Conservation (phyloP, 2,113 vertebrate genomes). For the Clarias macrocephalus region DNA sequence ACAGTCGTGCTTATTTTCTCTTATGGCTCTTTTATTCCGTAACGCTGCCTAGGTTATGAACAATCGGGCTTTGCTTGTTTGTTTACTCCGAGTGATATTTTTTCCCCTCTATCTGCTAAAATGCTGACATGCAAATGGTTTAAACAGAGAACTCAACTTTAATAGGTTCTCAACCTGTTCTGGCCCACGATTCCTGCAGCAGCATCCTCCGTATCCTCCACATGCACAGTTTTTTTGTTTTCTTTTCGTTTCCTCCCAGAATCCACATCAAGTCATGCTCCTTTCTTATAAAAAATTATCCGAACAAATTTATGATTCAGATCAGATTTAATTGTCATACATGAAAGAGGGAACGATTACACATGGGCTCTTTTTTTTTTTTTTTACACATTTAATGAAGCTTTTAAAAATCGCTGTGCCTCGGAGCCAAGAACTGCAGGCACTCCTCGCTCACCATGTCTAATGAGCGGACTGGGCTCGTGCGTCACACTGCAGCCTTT, state of each 20-base stretch:
- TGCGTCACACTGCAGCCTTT: background rate
- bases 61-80: slow-evolving; percentile 10
- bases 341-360: background rate
- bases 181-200: background rate
- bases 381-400: background rate
- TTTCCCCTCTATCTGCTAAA: slow-evolving; percentile 1
- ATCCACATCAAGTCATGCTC: background rate
- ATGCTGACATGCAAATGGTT: slow-evolving; percentile 11
- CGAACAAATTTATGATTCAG: background rate
- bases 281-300: background rate
- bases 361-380: background rate
- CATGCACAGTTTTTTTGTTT: background rate
- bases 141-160: background rate
- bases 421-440: slow-evolving; percentile 6
- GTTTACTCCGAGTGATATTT: slow-evolving; percentile 18
- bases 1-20: slow-evolving; percentile 31
- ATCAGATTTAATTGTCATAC: background rate
- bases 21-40: slow-evolving; percentile 37
- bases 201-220: background rate
- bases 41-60: slow-evolving; percentile 15
- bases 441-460: background rate
- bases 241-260: too few species aligned
- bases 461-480: slow-evolving; percentile 9
- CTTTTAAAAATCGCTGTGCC: background rate
- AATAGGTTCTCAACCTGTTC: slow-evolving; percentile 5